These are phyloP conservation scores for Phalera bucephala DNA, from an alignment of 2,888 invertebrate genomes.

Conservation along the genomic window DNA sequence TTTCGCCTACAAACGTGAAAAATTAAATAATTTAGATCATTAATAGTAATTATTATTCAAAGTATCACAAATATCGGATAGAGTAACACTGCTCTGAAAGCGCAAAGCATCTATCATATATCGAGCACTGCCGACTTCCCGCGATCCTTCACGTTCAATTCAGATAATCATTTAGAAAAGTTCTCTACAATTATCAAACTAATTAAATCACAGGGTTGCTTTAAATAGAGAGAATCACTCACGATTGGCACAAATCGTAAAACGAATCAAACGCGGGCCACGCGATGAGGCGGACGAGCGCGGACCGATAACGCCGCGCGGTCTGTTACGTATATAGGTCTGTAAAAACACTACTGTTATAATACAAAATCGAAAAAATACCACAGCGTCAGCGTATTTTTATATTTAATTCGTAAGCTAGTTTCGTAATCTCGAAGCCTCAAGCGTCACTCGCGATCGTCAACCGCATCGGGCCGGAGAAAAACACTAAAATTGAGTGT, in stretches of 20 bases:
- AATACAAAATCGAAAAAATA: conserved; percentile 21
- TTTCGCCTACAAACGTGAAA: conserved; percentile 79
- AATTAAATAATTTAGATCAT: conserved; percentile 82
- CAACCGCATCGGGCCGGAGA: neutral
- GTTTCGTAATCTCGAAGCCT: neutral
- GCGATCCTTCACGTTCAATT: conserved; percentile 24
- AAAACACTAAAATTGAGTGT: neutral
- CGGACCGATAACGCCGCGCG: conserved; percentile 16
- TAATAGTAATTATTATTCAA: conserved; percentile 79
- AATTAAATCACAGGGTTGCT: conserved; percentile 44
- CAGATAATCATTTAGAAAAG: conserved; percentile 27
- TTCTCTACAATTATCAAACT: conserved; percentile 29
- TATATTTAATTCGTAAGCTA: conserved; percentile 13
- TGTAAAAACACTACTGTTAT: conserved; percentile 13
- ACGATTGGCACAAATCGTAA: conserved; percentile 41
- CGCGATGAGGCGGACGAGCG: conserved; percentile 23
- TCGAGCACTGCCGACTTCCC: conserved; percentile 38
- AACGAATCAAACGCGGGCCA: conserved; percentile 21
- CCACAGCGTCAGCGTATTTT: conserved; percentile 8
- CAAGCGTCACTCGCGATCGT: neutral
- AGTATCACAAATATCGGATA: conserved; percentile 81
- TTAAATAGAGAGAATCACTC: conserved; percentile 38
- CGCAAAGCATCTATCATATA: conserved; percentile 70
- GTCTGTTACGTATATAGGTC: conserved; percentile 10
- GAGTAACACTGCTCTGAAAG: conserved; percentile 74